Evolutionary conservation across 2,888 invertebrate genomes (phyloP).

Genomic region (Sesamia inferens): DNA sequence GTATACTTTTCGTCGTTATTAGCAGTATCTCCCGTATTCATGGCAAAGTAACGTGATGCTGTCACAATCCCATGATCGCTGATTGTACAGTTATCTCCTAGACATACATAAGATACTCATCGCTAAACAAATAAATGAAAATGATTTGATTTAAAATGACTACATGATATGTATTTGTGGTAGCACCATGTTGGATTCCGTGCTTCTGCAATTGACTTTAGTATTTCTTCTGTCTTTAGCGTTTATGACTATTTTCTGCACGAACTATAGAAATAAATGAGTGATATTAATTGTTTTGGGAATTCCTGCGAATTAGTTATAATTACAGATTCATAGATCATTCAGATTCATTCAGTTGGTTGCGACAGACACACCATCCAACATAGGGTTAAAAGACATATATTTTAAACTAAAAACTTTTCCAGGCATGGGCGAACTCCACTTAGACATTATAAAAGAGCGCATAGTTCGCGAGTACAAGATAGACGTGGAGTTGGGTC

Average conservation of each 20-base stretch:
- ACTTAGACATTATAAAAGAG: constrained; percentile 97
- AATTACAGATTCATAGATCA: not conserved
- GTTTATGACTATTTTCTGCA: not conserved
- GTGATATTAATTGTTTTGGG: no score
- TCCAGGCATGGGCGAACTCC: constrained; percentile 98
- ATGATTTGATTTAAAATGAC: no score
- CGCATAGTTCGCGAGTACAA: constrained; percentile 96
- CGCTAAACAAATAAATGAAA: no score
- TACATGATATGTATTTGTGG: not conserved
- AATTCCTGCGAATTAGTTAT: not conserved
- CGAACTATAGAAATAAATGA: not conserved
- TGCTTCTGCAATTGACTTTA: not conserved
- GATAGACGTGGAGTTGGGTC: constrained; percentile 97
- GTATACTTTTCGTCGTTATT: constrained; percentile 22
- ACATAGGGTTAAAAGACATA: not conserved
- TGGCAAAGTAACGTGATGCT: not conserved
- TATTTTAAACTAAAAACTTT: not conserved
- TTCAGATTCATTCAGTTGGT: no score
- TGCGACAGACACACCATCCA: not conserved
- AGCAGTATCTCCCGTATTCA: not conserved
- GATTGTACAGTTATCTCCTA: not conserved
- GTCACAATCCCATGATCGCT: not conserved
- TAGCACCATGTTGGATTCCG: not conserved
- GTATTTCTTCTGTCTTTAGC: not conserved
- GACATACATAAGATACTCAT: not conserved